phyloP scores from a whole-genome alignment of 2,797 vertebrate species.

The Eulemur coronatus region DNA sequence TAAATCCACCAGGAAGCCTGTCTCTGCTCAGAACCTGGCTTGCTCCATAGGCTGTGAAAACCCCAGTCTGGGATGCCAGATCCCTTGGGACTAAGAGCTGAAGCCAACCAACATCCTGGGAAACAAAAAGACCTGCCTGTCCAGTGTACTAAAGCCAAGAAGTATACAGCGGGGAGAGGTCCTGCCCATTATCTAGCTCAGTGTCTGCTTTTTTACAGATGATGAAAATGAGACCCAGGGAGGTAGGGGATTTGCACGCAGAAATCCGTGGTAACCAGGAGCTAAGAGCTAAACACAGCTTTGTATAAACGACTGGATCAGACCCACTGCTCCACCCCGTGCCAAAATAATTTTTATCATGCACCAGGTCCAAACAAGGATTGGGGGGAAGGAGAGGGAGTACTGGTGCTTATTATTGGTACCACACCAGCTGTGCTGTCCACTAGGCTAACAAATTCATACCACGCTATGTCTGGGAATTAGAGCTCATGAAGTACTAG shows the following conservation, averaged over 20 bases:
- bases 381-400: background rate
- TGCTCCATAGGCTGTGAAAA: conserved; percentile 43
- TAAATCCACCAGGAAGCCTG: conserved; percentile 45
- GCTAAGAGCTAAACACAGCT: conserved; percentile 52
- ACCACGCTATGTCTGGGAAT: conserved; percentile 10
- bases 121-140: conserved; percentile 48
- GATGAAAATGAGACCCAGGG: conserved; percentile 29
- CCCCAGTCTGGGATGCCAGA: background rate
- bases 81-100: background rate
- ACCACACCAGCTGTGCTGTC: background rate
- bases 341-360: conserved; percentile 9
- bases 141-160: background rate
- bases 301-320: background rate
- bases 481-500: background rate
- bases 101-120: conserved; percentile 41
- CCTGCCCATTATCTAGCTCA: background rate
- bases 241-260: background rate
- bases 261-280: conserved; percentile 41
- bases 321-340: background rate
- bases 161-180: background rate
- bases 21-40: background rate
- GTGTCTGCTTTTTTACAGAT: background rate
- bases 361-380: background rate
- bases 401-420: conserved; percentile 28
- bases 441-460: conserved; percentile 24